Percentiles rank a stretch among this genome's conserved stretches.
Evolutionary conservation across 2,888 invertebrate genomes (phyloP).

Genomic region (Zhengitettix transpicula): DNA sequence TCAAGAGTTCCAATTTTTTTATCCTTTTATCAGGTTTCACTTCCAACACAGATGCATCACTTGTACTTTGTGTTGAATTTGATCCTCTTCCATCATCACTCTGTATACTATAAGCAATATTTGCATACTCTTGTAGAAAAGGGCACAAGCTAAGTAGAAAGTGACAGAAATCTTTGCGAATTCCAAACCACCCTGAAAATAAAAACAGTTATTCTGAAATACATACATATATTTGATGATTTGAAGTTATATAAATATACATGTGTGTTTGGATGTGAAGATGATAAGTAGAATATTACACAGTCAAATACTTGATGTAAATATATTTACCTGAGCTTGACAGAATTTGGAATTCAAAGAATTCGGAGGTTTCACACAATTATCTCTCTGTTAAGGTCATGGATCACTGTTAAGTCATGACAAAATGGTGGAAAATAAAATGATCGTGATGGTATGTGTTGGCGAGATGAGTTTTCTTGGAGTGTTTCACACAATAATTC

Average conservation of each 20-base stretch:
- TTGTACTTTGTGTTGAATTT: conserved; percentile 25
- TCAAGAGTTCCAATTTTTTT: conserved; percentile 62
- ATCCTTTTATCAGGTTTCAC: conserved; percentile 49
- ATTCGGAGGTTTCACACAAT: too few species aligned
- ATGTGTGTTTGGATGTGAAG: too few species aligned
- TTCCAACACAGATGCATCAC: conserved; percentile 31
- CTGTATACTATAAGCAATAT: conserved; percentile 81
- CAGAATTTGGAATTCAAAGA: too few species aligned
- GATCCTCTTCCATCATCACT: conserved; percentile 22
- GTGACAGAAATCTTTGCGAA: conserved; percentile 92
- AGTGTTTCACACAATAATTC: too few species aligned
- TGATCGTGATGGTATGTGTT: too few species aligned
- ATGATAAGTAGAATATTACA: too few species aligned
- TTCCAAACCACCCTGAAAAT: conserved; percentile 93
- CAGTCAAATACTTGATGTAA: too few species aligned
- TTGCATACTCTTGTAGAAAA: conserved; percentile 92
- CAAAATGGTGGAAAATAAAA: too few species aligned
- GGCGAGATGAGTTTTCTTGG: too few species aligned
- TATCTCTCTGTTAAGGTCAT: too few species aligned
- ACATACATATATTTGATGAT: conserved; percentile 3
- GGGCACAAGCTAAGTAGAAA: conserved; percentile 91
- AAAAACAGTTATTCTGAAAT: conserved; percentile 11
- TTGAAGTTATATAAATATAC: conserved; percentile 1
- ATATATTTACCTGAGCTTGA: too few species aligned
- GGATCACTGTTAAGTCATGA: too few species aligned